These are phyloP conservation scores for Syngnathus scovelli DNA, from an alignment of 2,113 vertebrate species.

Conservation along the genomic window DNA sequence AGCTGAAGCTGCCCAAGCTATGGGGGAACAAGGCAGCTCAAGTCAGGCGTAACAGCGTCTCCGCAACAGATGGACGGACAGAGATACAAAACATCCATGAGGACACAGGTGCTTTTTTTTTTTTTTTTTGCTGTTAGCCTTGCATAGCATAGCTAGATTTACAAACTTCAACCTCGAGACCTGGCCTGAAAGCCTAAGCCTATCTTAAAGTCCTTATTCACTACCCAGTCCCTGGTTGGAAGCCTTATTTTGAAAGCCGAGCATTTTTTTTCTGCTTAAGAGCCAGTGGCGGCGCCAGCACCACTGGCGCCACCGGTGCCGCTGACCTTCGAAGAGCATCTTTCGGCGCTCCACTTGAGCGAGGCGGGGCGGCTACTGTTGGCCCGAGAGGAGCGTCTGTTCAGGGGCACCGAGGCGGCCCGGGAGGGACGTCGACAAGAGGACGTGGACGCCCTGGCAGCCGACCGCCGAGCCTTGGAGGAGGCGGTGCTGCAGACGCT, in stretches of 20 bases:
- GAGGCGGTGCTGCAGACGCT: conserved; percentile 58
- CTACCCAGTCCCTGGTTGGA: not conserved
- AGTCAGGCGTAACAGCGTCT: not conserved
- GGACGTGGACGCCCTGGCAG: conserved; percentile 56
- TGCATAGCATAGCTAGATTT: no score
- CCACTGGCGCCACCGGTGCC: conserved; percentile 10
- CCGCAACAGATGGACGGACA: not conserved
- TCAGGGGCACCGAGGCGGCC: not conserved
- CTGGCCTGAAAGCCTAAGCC: no score
- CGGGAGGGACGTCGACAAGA: conserved; percentile 29
- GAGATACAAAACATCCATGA: not conserved
- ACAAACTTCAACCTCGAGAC: no score
- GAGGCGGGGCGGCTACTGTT: conserved; percentile 62
- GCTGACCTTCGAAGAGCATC: conserved; percentile 19
- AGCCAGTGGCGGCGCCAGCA: not conserved
- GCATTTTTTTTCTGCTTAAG: not conserved
- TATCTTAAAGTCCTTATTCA: not conserved
- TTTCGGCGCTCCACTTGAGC: conserved; percentile 16
- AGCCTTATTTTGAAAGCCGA: not conserved
- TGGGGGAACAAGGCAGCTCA: not conserved
- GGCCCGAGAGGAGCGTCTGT: conserved; percentile 13
- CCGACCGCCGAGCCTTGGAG: conserved; percentile 58
- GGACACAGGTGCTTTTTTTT: no score
- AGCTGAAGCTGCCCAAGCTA: conserved; percentile 18
- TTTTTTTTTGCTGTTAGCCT: no score